A percentile compares a stretch with the other conserved stretches of the same genome.
phyloP scores from a whole-genome alignment of 1,140 invertebrate genomes.

The Ceratina japonica region DNA sequence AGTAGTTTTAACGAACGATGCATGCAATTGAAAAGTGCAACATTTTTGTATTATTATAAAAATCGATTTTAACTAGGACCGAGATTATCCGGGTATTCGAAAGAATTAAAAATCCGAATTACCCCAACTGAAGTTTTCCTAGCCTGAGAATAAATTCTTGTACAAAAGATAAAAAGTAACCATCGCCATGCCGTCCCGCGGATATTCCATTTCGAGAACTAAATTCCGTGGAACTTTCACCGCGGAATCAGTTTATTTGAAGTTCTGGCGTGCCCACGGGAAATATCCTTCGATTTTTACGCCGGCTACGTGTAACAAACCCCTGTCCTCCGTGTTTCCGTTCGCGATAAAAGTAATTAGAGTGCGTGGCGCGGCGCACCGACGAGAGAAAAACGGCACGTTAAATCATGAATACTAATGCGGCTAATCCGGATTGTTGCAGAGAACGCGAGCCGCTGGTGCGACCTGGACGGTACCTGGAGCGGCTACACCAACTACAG shows the following conservation, averaged over 20 bases:
- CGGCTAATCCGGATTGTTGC: conserved; percentile 55
- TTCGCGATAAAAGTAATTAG: conserved; percentile 10
- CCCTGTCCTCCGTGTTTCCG: background rate
- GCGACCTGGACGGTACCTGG: conserved; percentile 85
- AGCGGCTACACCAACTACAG: conserved; percentile 84
- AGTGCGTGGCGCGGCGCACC: too few relatives aligned
- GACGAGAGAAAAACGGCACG: background rate
- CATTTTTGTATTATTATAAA: too few relatives aligned
- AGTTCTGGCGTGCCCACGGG: background rate
- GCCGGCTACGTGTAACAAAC: background rate
- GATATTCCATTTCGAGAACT: background rate
- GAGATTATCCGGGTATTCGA: too few relatives aligned
- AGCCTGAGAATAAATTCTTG: too few relatives aligned
- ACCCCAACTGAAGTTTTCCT: background rate
- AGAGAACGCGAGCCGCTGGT: conserved; percentile 88
- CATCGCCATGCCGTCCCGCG: background rate
- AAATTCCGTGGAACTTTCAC: background rate
- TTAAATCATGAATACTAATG: conserved; percentile 15
- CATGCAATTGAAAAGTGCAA: too few relatives aligned
- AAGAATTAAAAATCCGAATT: background rate
- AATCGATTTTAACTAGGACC: too few relatives aligned
- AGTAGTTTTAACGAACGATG: too few relatives aligned
- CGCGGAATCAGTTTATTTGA: background rate
- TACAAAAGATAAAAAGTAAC: background rate
- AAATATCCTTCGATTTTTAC: conserved; percentile 6